These are phyloP conservation scores for Acipenser oxyrinchus DNA, from an alignment of 2,797 vertebrate genomes.

Conservation along the genomic window DNA sequence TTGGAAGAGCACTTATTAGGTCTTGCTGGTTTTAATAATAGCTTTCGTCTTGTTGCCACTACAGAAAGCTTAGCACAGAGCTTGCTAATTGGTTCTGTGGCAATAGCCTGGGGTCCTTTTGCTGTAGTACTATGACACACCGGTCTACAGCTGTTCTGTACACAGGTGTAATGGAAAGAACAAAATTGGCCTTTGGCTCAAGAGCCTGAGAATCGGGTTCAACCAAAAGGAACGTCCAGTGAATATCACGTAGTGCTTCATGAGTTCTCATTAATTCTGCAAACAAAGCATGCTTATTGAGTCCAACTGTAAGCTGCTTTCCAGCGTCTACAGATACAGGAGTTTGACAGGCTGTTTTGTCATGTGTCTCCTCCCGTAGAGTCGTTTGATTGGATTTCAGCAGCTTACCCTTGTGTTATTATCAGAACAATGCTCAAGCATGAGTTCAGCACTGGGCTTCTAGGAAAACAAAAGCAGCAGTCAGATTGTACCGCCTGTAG, in stretches of 20 bases:
- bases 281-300: slow-evolving; percentile 45
- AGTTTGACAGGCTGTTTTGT: slow-evolving; percentile 38
- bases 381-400: slow-evolving; percentile 57
- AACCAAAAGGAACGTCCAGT: background rate
- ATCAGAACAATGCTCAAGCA: slow-evolving; percentile 34
- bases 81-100: too few relatives aligned
- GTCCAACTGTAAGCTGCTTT: slow-evolving; percentile 41
- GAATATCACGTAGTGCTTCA: slow-evolving; percentile 17
- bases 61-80: too few relatives aligned
- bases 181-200: too few relatives aligned
- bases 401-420: slow-evolving; percentile 45
- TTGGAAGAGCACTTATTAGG: too few relatives aligned
- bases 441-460: slow-evolving; percentile 23
- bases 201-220: background rate
- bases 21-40: too few relatives aligned
- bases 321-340: slow-evolving; percentile 34
- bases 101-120: too few relatives aligned
- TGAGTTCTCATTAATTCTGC: slow-evolving; percentile 34
- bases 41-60: too few relatives aligned
- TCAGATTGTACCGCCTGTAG: too few relatives aligned
- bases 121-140: too few relatives aligned
- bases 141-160: too few relatives aligned
- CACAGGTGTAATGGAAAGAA: too few relatives aligned
- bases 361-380: slow-evolving; percentile 48
- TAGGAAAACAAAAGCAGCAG: background rate